phyloP scores from a whole-genome alignment of 64 coral and sea anemone genomes.

The Porites australiensis region DNA sequence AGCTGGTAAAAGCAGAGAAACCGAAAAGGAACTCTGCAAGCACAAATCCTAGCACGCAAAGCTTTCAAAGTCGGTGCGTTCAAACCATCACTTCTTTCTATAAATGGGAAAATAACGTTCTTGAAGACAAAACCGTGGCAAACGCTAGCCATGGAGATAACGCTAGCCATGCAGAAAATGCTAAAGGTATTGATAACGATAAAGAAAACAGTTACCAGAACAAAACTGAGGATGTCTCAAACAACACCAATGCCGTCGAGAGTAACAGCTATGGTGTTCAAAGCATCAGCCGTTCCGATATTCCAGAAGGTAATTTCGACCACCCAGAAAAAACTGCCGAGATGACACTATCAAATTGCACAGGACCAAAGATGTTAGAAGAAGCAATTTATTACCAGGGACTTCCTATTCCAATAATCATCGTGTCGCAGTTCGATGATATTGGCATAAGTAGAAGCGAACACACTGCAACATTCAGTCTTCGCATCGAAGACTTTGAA shows the following conservation, averaged over 20 bases:
- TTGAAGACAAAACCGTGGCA: neutral
- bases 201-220: too few species aligned
- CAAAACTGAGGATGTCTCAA: too few species aligned
- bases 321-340: neutral
- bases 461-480: neutral
- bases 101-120: neutral
- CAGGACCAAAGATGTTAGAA: too few species aligned
- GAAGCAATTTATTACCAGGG: neutral
- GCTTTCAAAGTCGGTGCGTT: conserved; percentile 8
- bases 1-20: neutral
- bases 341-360: too few species aligned
- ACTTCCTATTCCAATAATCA: conserved; percentile 27
- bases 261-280: neutral
- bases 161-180: too few species aligned
- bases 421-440: neutral
- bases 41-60: neutral
- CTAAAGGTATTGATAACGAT: too few species aligned
- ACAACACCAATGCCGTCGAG: too few species aligned
- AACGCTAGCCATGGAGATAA: neutral
- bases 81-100: neutral
- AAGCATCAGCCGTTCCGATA: neutral
- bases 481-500: conserved; percentile 26
- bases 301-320: too few species aligned
- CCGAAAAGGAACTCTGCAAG: neutral
- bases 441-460: neutral